Base-by-base conservation (phyloP, 2,888 invertebrate species). In the Crepidodera aurea region DNA sequence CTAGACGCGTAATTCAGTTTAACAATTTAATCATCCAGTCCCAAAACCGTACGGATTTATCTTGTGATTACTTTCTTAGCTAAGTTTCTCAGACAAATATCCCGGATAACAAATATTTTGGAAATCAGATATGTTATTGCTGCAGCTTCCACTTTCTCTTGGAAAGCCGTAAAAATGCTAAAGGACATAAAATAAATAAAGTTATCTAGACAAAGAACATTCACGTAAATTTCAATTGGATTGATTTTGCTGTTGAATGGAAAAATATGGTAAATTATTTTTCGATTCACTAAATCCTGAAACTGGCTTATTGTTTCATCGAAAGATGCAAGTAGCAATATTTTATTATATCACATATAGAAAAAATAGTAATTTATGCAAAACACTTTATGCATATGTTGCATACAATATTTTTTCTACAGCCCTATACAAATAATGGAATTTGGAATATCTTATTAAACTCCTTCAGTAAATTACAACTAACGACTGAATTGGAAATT, bases 121-220 rank as follows among this genome's bases (percentile, higher is more conserved):
- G 62, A 58, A 58, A 62, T 46, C 25, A 53, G 62, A 62, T 62
- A 57, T 53, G 56, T 51, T 51, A 62, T 62, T 62, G 18, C 44
- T 46, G 18, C 19, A 53, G 55, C 54, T 55, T 53, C 32, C 48
- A 62, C 62, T 62, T 62, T 62, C 51, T 12, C 39, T 58, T 12
- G n/a, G 13, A 12, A 39, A 44, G 44, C 19, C 44, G 22, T 44
- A 44, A 44, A 37, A 44, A 44, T 44, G 44, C 3, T 44, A 25
- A 22, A 44, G 16, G 44, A 3, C 44, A 44, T 44, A 19, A 44
- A 44, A 22, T 22, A 44, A 44, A 44, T 44, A 44, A 44, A 44
- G 22, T 44, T 22, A 44, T 44, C 44, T 44, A 44, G 44, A 44
- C 44, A 44, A 44, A 44, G 22, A 16, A 22, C 44, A 12, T n/a